These are phyloP conservation scores for Coboldia fuscipes DNA, from an alignment of 1,140 invertebrate species.

Conservation along the genomic window DNA sequence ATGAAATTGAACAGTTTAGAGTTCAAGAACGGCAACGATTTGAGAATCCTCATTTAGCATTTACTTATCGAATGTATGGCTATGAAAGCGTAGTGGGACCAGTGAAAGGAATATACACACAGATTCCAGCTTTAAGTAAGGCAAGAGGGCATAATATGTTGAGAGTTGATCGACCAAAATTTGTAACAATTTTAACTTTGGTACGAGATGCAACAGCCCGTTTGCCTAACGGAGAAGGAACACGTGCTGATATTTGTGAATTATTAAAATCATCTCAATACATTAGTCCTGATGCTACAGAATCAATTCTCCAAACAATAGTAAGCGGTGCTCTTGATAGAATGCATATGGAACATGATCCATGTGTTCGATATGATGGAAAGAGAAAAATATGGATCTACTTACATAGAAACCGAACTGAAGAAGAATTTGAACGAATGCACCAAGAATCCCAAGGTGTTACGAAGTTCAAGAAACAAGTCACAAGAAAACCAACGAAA, in stretches of 20 bases:
- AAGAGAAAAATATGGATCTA: constrained; percentile 82
- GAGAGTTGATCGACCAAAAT: constrained; percentile 65
- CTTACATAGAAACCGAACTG: constrained; percentile 53
- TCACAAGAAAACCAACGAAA: constrained; percentile 12
- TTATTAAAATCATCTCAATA: constrained; percentile 45
- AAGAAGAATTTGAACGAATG: constrained; percentile 48
- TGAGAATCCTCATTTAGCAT: constrained; percentile 64
- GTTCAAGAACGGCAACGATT: constrained; percentile 47
- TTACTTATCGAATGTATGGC: constrained; percentile 64
- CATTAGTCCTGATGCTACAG: constrained; percentile 45
- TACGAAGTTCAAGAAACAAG: constrained; percentile 15
- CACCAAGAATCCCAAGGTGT: constrained; percentile 23
- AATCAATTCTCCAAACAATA: constrained; percentile 55
- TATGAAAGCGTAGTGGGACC: constrained; percentile 78
- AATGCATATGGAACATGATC: constrained; percentile 72
- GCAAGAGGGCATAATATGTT: constrained; percentile 67
- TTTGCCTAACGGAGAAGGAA: constrained; percentile 84
- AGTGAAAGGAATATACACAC: constrained; percentile 65
- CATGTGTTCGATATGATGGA: constrained; percentile 76
- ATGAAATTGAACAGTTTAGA: constrained; percentile 59
- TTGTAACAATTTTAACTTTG: constrained; percentile 74
- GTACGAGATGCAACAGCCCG: constrained; percentile 82
- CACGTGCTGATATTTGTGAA: constrained; percentile 55
- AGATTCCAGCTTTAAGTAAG: constrained; percentile 24
- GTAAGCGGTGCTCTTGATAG: constrained; percentile 76